Evolutionary conservation across 2,888 invertebrate genomes (phyloP).

Genomic region (Megaustenia siamemsis): DNA sequence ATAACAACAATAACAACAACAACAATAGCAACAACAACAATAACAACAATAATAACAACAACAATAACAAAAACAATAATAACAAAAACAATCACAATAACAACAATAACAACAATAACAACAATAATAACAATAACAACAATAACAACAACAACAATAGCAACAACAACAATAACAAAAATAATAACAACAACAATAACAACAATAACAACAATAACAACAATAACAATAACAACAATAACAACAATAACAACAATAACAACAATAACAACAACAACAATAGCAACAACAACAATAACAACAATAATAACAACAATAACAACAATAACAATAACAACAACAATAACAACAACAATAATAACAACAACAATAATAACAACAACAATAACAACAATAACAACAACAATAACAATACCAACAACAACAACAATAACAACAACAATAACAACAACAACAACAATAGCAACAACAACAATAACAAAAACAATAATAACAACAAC

Average conservation of each 20-base stretch:
- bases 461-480: neutral
- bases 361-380: neutral
- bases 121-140: no score
- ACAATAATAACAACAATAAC: neutral
- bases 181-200: neutral
- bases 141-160: no score
- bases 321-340: neutral
- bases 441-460: neutral
- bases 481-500: no score
- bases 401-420: no score
- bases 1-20: neutral
- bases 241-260: neutral
- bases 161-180: no score
- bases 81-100: no score
- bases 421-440: no score
- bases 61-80: no score
- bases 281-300: neutral
- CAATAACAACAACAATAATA: neutral
- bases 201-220: neutral
- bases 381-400: neutral
- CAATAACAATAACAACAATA: neutral
- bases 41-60: neutral
- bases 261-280: neutral
- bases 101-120: neutral
- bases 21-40: neutral